Evolutionary conservation across 2,888 invertebrate species (phyloP), one percentile per base, ranked within the genome.

Genomic region (Electrophaes corylata): DNA sequence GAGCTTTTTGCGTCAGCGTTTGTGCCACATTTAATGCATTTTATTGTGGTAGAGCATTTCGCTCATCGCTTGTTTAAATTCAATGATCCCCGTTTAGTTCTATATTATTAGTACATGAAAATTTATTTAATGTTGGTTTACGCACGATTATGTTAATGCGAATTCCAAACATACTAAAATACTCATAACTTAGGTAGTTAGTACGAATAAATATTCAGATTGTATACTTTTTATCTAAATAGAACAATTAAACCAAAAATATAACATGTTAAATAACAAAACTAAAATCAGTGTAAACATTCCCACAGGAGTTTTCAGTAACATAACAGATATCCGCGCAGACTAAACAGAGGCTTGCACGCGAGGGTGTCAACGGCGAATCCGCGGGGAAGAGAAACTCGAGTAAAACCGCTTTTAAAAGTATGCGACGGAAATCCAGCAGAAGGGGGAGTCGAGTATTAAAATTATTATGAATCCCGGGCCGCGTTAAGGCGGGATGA

Each of bases 401-500:
- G 46, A 60, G 41, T 51, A 70, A 74, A 81, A 79, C 78, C 81
- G 83, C 81, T 83, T 85, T 81, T 81, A 83, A 79, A 86, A 85
- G 80, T 83, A 84, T 85, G 81, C 83, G 77, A 69, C 65, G 73
- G 73, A 77, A 83, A 80, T 81, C 80, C 76, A 72, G 70, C 63
- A 65, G 60, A 68, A 71, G 73, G 73, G 69, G 70, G 73, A 72
- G 73, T 69, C 67, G 73, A 72, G 86, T 88, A 91, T 90, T 89
- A 91, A 91, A 91, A 91, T 91, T 87, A 89, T 91, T 90, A 91
- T 91, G 83, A 91, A 88, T 87, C 86, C 84, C 78, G 79, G 74
- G 74, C 61, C 67, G 76, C 83, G 83, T 84, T 86, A 86, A 86
- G 82, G 85, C 79, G 81, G 86, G 86, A 86, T 86, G 84, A 87